Base-by-base conservation (phyloP, 2,113 vertebrate genomes). In the Cyanoliseus patagonus region DNA sequence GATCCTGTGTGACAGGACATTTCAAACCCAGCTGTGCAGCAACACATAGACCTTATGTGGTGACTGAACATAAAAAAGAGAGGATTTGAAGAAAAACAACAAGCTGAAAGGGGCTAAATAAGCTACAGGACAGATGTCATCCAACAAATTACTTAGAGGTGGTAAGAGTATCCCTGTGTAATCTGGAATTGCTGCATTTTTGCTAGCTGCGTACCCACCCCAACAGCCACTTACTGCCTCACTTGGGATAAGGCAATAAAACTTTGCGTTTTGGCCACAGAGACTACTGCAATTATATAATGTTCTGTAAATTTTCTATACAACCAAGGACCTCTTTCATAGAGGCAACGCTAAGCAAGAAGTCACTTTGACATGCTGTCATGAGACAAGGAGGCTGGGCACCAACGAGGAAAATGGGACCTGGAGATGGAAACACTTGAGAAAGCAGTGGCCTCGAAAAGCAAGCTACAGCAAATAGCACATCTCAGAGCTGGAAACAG, bases 11-110 rank as follows among this genome's bases (percentile, higher is more conserved):
- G 53, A 85, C 1, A 2, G 39, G 30, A 3, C 83, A 79, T 93
- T 90, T 95, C 55, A 91, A 95, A 95, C 73, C 27, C 69, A 86
- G 53, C 57, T 91, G 69, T 53, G 55, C 41, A 76, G 41, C 17
- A 84, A 76, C 42, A 35, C 16, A 17, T 4, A 11, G 28, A 73
- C 25, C 9, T 69, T 84, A 74, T 35, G 49, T 30, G 27, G 41
- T 52, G 31, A 73, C 18, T 52, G 53, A 61, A 81, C 52, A 66
- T 6, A 59, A 46, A 31, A 85, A 85, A 53, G 4, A 83, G 42
- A 49, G 0, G 6, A 37, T 83, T 63, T 87, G 18, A 70, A 74
- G 35, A 82, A 67, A 68, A 92, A 28, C 23, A 72, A 31, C 9
- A 62, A 52, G 19, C 25, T 67, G 35, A 81, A 78, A 42, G 42